These are phyloP conservation scores for Heliconius himera DNA, from an alignment of 1,140 invertebrate species.

Conservation along the genomic window DNA sequence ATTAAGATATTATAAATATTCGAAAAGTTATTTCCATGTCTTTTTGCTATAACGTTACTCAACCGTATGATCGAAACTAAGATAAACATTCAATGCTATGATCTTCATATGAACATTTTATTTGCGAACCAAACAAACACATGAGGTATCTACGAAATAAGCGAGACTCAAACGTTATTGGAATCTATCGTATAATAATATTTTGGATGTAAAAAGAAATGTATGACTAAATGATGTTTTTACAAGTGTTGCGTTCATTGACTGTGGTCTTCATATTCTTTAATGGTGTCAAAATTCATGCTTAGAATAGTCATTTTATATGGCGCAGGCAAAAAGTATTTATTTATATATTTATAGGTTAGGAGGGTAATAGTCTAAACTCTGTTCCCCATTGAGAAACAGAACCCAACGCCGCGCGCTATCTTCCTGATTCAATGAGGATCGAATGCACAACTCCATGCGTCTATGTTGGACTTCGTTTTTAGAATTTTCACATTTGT, in stretches of 20 bases:
- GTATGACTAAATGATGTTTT: constrained; percentile 2
- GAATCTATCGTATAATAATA: constrained; percentile 13
- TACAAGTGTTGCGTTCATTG: not conserved
- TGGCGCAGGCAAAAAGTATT: too few species aligned
- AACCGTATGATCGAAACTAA: not conserved
- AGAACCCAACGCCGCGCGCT: too few species aligned
- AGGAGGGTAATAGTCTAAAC: too few species aligned
- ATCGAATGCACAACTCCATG: too few species aligned
- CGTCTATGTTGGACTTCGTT: too few species aligned
- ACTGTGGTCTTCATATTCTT: not conserved
- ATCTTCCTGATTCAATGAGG: too few species aligned
- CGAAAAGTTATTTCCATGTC: not conserved
- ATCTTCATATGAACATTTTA: constrained; percentile 27
- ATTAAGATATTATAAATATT: not conserved
- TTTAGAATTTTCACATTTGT: too few species aligned
- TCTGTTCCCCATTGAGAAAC: too few species aligned
- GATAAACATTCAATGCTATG: constrained; percentile 12
- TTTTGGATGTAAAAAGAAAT: not conserved
- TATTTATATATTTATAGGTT: too few species aligned
- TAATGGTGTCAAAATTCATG: too few species aligned
- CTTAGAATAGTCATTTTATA: not conserved
- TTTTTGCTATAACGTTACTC: not conserved
- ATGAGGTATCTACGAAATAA: not conserved
- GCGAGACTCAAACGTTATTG: constrained; percentile 2
- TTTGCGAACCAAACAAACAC: constrained; percentile 23